Percentiles rank a stretch among this genome's conserved stretches.
Conservation (phyloP, 2,888 invertebrate genomes). For the Phyllotreta striolata region DNA sequence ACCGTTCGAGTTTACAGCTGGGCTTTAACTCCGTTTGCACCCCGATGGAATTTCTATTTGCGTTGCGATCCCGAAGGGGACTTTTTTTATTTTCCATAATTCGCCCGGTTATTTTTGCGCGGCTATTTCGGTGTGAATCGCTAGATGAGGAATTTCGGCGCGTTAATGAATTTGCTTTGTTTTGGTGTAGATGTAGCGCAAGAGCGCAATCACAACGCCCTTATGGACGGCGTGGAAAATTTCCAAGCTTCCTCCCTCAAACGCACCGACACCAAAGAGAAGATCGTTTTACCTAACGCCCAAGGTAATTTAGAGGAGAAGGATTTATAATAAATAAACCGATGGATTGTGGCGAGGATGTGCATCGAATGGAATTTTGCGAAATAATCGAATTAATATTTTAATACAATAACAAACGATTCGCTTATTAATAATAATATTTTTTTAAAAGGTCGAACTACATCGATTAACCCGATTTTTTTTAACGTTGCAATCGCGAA, state of each 20-base stretch:
- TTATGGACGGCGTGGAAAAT: conserved; percentile 78
- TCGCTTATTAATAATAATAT: too few relatives aligned
- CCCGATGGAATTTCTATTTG: not conserved
- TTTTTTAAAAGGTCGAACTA: too few relatives aligned
- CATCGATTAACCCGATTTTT: too few relatives aligned
- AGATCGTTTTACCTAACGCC: conserved; percentile 83
- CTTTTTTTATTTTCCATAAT: not conserved
- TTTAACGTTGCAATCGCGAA: too few relatives aligned
- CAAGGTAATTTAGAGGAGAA: conserved; percentile 68
- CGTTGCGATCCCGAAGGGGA: not conserved
- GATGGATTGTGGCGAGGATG: too few relatives aligned
- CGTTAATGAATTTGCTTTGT: not conserved
- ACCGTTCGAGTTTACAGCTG: too few relatives aligned
- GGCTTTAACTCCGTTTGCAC: not conserved
- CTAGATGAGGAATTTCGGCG: conserved; percentile 2
- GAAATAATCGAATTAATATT: too few relatives aligned
- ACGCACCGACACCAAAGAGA: conserved; percentile 80
- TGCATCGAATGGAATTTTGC: too few relatives aligned
- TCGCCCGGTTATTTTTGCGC: not conserved
- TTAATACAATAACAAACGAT: too few relatives aligned
- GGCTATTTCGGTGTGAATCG: not conserved
- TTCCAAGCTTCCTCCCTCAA: conserved; percentile 78
- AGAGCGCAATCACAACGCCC: conserved; percentile 78
- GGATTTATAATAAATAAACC: too few relatives aligned
- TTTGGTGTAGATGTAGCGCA: conserved; percentile 70